phyloP scores from a whole-genome alignment of 2,888 invertebrate species.

The Dermolepida albohirtum region DNA sequence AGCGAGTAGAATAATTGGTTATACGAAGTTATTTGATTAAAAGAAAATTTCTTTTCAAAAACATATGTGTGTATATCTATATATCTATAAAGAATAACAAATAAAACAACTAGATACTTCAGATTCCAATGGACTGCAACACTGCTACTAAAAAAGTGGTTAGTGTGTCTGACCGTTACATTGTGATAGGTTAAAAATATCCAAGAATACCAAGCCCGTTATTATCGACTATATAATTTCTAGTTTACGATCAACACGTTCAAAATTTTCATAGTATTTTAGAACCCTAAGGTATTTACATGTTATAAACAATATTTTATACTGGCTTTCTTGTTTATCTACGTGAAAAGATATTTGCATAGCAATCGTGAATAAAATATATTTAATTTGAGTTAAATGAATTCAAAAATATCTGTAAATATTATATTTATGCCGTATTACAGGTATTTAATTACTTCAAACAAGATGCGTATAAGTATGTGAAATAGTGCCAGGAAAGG shows the following conservation, averaged over 20 bases:
- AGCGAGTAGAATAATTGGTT: constrained; percentile 24
- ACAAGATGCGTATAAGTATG: too few species aligned
- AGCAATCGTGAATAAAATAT: too few species aligned
- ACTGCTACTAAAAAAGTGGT: constrained; percentile 35
- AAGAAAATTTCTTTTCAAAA: constrained; percentile 28
- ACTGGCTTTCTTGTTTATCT: too few species aligned
- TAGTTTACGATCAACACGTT: constrained; percentile 25
- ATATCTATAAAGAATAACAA: neutral
- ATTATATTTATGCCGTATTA: too few species aligned
- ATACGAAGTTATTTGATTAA: neutral
- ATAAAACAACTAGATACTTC: constrained; percentile 21
- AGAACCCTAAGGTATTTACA: constrained; percentile 1
- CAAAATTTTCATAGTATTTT: constrained; percentile 21
- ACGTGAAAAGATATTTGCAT: too few species aligned
- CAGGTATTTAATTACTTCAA: too few species aligned
- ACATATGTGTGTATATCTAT: neutral
- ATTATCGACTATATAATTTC: constrained; percentile 13
- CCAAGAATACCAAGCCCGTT: constrained; percentile 13
- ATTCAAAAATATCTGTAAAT: too few species aligned
- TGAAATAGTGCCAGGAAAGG: too few species aligned
- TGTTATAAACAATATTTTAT: too few species aligned
- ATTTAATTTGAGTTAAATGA: too few species aligned
- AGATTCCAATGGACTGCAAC: constrained; percentile 11
- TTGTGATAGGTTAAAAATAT: constrained; percentile 41
- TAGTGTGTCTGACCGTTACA: constrained; percentile 41